Base-by-base conservation (phyloP, 2,888 invertebrate species). In the Maniola hyperantus region DNA sequence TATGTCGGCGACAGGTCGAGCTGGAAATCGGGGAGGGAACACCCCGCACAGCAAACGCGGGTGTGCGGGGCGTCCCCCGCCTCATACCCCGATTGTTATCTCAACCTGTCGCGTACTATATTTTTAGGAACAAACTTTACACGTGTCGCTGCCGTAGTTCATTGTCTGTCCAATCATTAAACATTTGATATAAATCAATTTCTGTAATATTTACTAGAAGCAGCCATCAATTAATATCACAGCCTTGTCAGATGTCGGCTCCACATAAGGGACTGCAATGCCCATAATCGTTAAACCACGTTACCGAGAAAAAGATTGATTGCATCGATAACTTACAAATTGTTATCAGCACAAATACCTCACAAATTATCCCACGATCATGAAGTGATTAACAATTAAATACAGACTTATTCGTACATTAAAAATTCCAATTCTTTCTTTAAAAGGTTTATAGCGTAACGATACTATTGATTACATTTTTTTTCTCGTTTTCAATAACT, bases 241-340 rank as follows among this genome's bases (percentile, higher is more conserved):
- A 64, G 64, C 54, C 61, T 64, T 26, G 53, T 63, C 63, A 46
- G 66, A 64, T 36, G 39, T 54, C 64, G 48, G 66, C 64, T 50
- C n/a, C 53, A 59, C 13, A 48, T 66, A 64, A 26, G 4, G 48
- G 4, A 60, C 59, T 64, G 58, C 55, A 64, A 59, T 59, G 67
- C 39, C 67, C 67, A 62, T 69, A 69, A 58, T 62, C 65, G 54
- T 58, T 20, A 34, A 62, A 18, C 34, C 34, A 48, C 15, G 57
- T 48, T 54, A 33, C 57, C 54, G 67, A 59, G 54, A 67, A 62
- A 64, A 62, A 65, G 67, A 69, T 69, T 59, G 64, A 67, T 69
- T 67, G 33, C 54, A 50, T 20, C 33, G 64, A 66, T 65, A 54
- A 33, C 33, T 50, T 44, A 67, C 54, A 65, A 42, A 69, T 62